Evolutionary conservation across 2,888 invertebrate genomes (phyloP).

Genomic region (Emmelina monodactyla): DNA sequence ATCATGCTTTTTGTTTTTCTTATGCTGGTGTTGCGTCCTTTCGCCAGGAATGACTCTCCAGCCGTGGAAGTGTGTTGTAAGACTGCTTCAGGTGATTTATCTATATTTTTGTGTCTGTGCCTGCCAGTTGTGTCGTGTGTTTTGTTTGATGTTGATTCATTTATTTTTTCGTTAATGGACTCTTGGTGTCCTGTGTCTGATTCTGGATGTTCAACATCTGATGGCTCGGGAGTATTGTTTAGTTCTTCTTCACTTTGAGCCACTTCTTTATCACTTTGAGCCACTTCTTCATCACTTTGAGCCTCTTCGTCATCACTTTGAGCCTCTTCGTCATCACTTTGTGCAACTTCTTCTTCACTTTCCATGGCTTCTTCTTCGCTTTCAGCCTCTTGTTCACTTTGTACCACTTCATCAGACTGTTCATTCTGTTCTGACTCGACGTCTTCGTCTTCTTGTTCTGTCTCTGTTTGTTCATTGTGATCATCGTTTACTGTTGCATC

Average conservation of each 20-base stretch:
- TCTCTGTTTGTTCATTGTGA: conserved; percentile 4
- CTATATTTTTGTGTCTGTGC: conserved; percentile 18
- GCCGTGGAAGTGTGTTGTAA: conserved; percentile 23
- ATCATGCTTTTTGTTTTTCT: conserved; percentile 31
- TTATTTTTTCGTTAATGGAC: conserved; percentile 11
- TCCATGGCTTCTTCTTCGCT: conserved; percentile 13
- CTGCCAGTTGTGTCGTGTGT: conserved; percentile 31
- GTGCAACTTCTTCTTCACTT: conserved; percentile 8
- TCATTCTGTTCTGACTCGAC: conserved; percentile 5
- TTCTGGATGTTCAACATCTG: conserved; percentile 11
- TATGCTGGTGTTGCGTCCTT: conserved; percentile 28
- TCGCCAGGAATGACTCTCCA: conserved; percentile 24
- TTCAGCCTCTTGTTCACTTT: conserved; percentile 3
- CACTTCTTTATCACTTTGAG: conserved; percentile 10
- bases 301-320: conserved; percentile 11
- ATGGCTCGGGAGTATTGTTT: conserved; percentile 3
- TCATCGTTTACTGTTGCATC: conserved; percentile 2
- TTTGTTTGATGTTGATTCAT: conserved; percentile 19
- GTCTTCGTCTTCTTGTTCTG: conserved; percentile 4
- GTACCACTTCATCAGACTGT: conserved; percentile 7
- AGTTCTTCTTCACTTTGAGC: conserved; percentile 9
- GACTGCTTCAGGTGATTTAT: conserved; percentile 35
- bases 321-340: conserved; percentile 12
- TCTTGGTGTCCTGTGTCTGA: conserved; percentile 15
- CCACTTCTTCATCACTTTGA: conserved; percentile 9